A percentile compares a stretch with the other conserved stretches of the same genome.
Conservation (phyloP, 1,140 invertebrate species). For the Drosophila equinoxialis region DNA sequence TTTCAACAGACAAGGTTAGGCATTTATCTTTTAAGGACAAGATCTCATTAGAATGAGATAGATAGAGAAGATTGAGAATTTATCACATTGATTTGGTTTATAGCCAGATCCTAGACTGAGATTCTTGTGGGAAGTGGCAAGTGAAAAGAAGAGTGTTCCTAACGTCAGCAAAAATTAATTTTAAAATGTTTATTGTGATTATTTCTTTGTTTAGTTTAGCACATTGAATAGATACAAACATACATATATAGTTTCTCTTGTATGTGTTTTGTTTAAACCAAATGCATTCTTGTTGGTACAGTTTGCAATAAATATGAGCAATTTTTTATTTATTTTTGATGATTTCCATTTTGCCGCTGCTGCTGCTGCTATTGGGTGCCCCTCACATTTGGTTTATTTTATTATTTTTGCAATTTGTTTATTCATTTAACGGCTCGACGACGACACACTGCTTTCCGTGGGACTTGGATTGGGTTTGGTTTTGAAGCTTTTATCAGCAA, state of each 20-base stretch:
- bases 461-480: slow-evolving; percentile 8
- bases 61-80: too few species aligned
- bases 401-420: slow-evolving; percentile 28
- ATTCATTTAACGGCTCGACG: slow-evolving; percentile 25
- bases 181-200: slow-evolving; percentile 6
- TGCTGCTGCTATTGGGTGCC: background rate
- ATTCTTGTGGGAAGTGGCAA: too few species aligned
- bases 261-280: background rate
- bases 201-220: background rate
- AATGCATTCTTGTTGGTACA: background rate
- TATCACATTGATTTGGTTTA: too few species aligned
- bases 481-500: slow-evolving; percentile 44
- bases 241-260: background rate
- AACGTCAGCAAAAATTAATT: too few species aligned
- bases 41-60: too few species aligned
- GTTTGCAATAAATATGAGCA: background rate
- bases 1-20: too few species aligned
- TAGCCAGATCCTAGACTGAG: too few species aligned
- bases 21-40: too few species aligned
- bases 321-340: slow-evolving; percentile 1
- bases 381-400: slow-evolving; percentile 30
- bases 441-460: background rate
- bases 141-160: too few species aligned
- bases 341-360: slow-evolving; percentile 5
- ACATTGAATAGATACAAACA: background rate